Base-by-base conservation (phyloP, 2,888 invertebrate species). In the Cantharis rustica region DNA sequence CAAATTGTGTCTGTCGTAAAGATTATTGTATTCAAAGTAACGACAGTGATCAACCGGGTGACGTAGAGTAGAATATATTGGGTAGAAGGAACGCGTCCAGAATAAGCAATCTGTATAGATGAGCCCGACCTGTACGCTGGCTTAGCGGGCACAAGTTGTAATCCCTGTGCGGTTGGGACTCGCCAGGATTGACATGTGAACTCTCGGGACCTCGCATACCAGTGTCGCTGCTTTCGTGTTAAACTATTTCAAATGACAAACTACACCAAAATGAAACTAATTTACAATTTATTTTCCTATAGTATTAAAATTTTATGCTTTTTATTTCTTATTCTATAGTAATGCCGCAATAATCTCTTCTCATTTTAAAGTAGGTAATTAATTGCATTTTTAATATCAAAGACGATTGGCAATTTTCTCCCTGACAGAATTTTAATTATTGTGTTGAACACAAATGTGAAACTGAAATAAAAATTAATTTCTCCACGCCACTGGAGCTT, bases 81-180 rank as follows among this genome's bases (percentile, higher is more conserved):
- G 81, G 80, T 79, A 78, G 72, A 79, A 73, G 77, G 75, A 69
- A 85, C 82, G 83, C 82, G 82, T 68, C 72, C 79, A 79, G 84
- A 85, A 85, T 85, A 84, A 83, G 83, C 83, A 83, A 84, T 84
- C 82, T 82, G 82, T 82, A 83, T 79, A 82, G 82, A 82, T 81
- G 83, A 81, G 80, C 75, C 74, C 81, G 80, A 80, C 82, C 82
- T 80, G 81, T 78, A 80, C 80, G 79, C 80, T 80, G 82, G 84
- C 84, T 85, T 84, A 84, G 81, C 83, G 82, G 78, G 81, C 83
- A 80, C 81, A 81, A 82, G 81, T 83, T 84, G 84, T 85, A 85
- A 85, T 84, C 85, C 84, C 81, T 79, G 73, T 80, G 84, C 82
- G 81, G 78, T 72, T 75, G 79, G 76, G 80, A 79, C 79, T 77